Conservation (phyloP, 1,140 invertebrate species). For the Trachelipus rathkii region DNA sequence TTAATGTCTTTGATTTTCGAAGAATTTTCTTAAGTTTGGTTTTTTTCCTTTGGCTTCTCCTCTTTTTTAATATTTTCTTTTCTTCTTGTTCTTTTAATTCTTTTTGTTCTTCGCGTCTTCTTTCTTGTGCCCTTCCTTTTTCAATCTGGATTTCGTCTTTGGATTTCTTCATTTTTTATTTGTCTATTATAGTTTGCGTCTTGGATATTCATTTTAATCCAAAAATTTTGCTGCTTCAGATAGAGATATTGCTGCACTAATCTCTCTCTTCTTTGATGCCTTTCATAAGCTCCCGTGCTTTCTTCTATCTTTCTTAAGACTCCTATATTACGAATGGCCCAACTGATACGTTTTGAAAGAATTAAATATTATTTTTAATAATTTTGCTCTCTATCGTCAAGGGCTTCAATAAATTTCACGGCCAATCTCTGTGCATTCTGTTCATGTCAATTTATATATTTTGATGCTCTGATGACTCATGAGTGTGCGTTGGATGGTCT, state of each 20-base stretch:
- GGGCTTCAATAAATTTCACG: conserved; percentile 37
- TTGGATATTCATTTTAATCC: conserved; percentile 42
- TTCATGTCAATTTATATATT: conserved; percentile 39
- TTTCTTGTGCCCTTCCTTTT: conserved; percentile 15
- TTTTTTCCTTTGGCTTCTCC: conserved; percentile 14
- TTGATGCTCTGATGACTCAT: conserved; percentile 37
- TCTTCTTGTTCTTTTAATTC: conserved; percentile 14
- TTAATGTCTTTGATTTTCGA: conserved; percentile 19
- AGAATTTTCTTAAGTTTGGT: not conserved
- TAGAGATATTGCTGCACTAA: conserved; percentile 31
- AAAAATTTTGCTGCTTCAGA: conserved; percentile 40
- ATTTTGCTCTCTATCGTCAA: conserved; percentile 32
- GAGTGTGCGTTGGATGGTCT: conserved; percentile 38
- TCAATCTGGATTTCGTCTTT: conserved; percentile 26
- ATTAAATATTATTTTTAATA: conserved; percentile 28
- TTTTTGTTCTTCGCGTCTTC: conserved; percentile 6
- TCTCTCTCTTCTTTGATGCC: conserved; percentile 40
- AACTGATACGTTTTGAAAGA: conserved; percentile 30
- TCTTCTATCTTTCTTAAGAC: conserved; percentile 36
- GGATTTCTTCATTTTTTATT: not conserved
- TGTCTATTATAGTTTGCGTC: conserved; percentile 29
- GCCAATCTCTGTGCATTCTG: conserved; percentile 28
- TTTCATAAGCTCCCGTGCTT: conserved; percentile 39
- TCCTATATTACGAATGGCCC: conserved; percentile 31
- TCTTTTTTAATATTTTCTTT: conserved; percentile 29